Evolutionary conservation across 2,888 invertebrate species (phyloP).

Genomic region (Nebria brevicollis): DNA sequence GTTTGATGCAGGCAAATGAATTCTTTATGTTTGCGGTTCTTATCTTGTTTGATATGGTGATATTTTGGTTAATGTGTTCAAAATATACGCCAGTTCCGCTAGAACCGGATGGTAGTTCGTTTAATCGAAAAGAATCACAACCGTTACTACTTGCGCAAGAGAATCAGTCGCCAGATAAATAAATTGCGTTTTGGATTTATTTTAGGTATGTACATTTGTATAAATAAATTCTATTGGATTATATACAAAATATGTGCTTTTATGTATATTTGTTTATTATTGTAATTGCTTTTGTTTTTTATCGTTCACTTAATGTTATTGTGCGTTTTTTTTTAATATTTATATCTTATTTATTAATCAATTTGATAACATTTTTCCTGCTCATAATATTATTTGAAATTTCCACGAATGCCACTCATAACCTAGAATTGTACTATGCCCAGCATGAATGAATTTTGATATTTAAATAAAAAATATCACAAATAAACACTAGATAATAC

Average conservation of each 20-base stretch:
- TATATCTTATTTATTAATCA: not conserved
- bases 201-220: not conserved
- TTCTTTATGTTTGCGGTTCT: conserved; percentile 79
- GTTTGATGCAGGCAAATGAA: conserved; percentile 70
- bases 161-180: not conserved
- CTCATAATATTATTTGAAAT: not conserved
- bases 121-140: not conserved
- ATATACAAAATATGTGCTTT: not conserved
- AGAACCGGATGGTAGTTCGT: conserved; percentile 56
- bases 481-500: not conserved
- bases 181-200: not conserved
- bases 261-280: not conserved
- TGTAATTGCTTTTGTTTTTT: too few relatives aligned
- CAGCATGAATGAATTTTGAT: not conserved
- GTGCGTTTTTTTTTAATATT: not conserved
- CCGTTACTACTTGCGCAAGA: not conserved
- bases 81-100: conserved; percentile 63
- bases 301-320: too few relatives aligned
- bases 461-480: not conserved
- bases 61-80: conserved; percentile 69
- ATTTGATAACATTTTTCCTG: not conserved
- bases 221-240: not conserved
- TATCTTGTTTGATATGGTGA: conserved; percentile 74
- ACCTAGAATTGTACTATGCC: not conserved
- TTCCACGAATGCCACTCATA: not conserved